A percentile compares a stretch with the other conserved stretches of the same genome.
Conservation (phyloP, 64 coral and sea anemone genomes). For the Porites lutea region DNA sequence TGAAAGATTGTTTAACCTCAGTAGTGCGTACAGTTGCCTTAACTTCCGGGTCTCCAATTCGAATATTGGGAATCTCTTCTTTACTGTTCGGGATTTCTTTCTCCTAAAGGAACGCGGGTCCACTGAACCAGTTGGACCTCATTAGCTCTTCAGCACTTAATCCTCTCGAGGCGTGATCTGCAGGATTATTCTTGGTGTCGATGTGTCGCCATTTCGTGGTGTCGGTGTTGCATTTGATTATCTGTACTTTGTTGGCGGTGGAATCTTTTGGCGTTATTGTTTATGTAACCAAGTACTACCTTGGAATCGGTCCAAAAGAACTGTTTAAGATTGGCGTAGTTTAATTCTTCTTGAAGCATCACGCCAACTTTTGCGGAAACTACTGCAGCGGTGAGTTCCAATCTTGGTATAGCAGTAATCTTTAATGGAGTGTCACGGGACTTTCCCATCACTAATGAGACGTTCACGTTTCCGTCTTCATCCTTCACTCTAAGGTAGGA, state of each 20-base stretch:
- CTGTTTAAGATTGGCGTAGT: not conserved
- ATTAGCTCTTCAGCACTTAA: conserved; percentile 26
- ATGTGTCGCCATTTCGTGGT: conserved; percentile 44
- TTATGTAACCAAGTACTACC: conserved; percentile 15
- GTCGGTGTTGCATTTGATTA: conserved; percentile 3
- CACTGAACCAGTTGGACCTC: conserved; percentile 33
- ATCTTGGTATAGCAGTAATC: conserved; percentile 1
- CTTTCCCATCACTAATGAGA: not conserved
- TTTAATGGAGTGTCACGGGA: not conserved
- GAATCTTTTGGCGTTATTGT: not conserved
- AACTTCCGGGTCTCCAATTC: conserved; percentile 5
- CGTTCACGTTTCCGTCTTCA: not conserved
- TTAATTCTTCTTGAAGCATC: conserved; percentile 19
- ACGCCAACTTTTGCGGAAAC: conserved; percentile 1
- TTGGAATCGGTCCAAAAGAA: not conserved
- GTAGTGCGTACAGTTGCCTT: conserved; percentile 1
- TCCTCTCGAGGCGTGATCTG: conserved; percentile 21
- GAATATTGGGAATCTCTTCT: not conserved
- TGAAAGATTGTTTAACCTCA: not conserved
- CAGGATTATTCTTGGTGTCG: conserved; percentile 22
- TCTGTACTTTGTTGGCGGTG: conserved; percentile 52
- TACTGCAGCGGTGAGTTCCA: conserved; percentile 4
- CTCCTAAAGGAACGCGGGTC: conserved; percentile 16
- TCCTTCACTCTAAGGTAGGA: not conserved
- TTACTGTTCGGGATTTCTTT: not conserved